Conservation (phyloP, 2,888 invertebrate genomes). For the Pardosa pseudoannulata region DNA sequence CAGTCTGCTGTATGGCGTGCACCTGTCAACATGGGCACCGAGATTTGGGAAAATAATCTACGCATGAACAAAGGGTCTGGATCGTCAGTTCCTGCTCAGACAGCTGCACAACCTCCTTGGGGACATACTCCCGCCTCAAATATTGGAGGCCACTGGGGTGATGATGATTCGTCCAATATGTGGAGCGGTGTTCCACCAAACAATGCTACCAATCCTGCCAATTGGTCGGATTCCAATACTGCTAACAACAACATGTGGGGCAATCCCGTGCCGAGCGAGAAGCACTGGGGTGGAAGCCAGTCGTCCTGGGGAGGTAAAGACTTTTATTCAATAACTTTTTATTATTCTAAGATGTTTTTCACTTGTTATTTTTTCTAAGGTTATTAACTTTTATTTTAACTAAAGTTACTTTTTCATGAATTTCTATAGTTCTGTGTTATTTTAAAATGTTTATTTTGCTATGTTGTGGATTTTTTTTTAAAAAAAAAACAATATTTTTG, state of each 20-base stretch:
- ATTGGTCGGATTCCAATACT: conserved; percentile 42
- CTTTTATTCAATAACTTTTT: no score
- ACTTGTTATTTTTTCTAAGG: no score
- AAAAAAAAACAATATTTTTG: no score
- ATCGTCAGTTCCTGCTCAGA: conserved; percentile 16
- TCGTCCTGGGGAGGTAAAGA: conserved; percentile 52
- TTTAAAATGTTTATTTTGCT: no score
- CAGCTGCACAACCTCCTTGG: conserved; percentile 87
- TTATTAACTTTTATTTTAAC: no score
- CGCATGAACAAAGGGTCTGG: conserved; percentile 79
- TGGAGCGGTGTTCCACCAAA: conserved; percentile 86
- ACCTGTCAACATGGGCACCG: conserved; percentile 78
- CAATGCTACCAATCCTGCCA: conserved; percentile 74
- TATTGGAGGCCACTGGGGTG: conserved; percentile 91
- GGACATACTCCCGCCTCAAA: conserved; percentile 91
- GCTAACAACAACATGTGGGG: conserved; percentile 19
- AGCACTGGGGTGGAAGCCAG: conserved; percentile 49
- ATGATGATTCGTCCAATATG: conserved; percentile 92
- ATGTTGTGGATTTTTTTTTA: no score
- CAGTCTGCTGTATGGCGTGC: conserved; percentile 72
- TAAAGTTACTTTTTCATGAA: no score
- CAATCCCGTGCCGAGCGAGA: neutral
- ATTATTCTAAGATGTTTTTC: no score
- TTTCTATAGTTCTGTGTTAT: no score
- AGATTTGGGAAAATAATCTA: conserved; percentile 94